Evolutionary conservation across 2,888 invertebrate species (phyloP).

Genomic region (Trachelus troglodyta): DNA sequence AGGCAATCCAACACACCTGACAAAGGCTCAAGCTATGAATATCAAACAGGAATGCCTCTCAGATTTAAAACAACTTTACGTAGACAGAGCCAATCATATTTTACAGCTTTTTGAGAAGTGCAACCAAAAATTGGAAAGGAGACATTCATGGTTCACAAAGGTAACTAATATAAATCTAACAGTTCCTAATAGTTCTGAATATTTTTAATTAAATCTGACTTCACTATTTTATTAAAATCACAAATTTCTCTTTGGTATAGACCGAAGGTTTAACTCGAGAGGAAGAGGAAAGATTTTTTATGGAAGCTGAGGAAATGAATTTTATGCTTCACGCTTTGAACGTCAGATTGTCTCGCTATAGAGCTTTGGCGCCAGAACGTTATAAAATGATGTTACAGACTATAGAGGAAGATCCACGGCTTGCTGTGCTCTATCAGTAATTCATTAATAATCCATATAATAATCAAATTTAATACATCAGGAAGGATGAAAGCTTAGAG

Average conservation of each 20-base stretch:
- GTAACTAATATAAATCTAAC: conserved; percentile 28
- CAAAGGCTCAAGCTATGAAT: conserved; percentile 65
- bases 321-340: conserved; percentile 72
- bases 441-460: not conserved
- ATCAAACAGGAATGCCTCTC: conserved; percentile 73
- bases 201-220: not conserved
- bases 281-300: conserved; percentile 72
- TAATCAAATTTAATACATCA: not conserved
- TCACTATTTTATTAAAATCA: not conserved
- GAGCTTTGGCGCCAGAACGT: conserved; percentile 69
- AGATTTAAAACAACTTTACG: conserved; percentile 75
- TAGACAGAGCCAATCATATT: conserved; percentile 74
- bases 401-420: conserved; percentile 34
- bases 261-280: conserved; percentile 69
- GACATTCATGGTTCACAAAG: conserved; percentile 71
- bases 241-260: conserved; percentile 29
- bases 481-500: not conserved
- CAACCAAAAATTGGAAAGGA: conserved; percentile 68
- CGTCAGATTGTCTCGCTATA: conserved; percentile 72
- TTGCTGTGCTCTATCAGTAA: conserved; percentile 24
- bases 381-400: conserved; percentile 62
- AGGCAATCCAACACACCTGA: conserved; percentile 68
- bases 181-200: not conserved
- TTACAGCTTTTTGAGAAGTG: conserved; percentile 75
- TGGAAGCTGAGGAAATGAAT: conserved; percentile 67